Evolutionary conservation across 2,113 vertebrate species (phyloP).

Genomic region (Cryptomyrus ogoouensis): DNA sequence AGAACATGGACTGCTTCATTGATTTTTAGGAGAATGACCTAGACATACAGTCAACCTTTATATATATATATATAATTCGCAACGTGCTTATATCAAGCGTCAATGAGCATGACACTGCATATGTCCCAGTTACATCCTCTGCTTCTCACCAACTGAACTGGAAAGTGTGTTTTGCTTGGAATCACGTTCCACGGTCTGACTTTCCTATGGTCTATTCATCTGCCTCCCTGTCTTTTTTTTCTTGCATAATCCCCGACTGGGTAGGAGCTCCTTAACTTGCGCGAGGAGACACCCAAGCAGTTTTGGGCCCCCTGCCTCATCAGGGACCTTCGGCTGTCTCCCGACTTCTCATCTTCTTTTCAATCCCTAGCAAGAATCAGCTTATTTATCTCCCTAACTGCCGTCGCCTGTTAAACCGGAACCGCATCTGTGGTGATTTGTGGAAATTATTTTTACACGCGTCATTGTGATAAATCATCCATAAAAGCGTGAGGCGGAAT

Average conservation of each 20-base stretch:
- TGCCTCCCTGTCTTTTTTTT: not conserved
- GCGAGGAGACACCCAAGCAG: not conserved
- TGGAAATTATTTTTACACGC: conserved; percentile 18
- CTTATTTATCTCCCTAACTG: not conserved
- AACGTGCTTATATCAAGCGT: not conserved
- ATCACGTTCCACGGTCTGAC: not conserved
- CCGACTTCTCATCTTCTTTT: not conserved
- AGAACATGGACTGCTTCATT: not conserved
- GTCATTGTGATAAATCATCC: conserved; percentile 11
- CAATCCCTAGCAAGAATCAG: not conserved
- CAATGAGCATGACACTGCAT: not conserved
- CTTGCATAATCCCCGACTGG: not conserved
- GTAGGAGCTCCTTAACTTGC: not conserved
- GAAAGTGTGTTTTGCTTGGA: not conserved
- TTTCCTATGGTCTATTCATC: not conserved
- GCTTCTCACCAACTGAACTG: not conserved
- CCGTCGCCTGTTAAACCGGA: conserved; percentile 22
- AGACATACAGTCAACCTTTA: not conserved
- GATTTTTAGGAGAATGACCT: not conserved
- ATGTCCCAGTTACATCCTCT: not conserved
- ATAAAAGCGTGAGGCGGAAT: not conserved
- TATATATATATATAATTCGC: not conserved
- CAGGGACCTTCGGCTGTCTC: not conserved
- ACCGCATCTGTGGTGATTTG: conserved; percentile 12
- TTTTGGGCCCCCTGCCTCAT: not conserved